Evolutionary conservation across 2,113 vertebrate genomes (phyloP).

Genomic region (Brachionichthys hirsutus): DNA sequence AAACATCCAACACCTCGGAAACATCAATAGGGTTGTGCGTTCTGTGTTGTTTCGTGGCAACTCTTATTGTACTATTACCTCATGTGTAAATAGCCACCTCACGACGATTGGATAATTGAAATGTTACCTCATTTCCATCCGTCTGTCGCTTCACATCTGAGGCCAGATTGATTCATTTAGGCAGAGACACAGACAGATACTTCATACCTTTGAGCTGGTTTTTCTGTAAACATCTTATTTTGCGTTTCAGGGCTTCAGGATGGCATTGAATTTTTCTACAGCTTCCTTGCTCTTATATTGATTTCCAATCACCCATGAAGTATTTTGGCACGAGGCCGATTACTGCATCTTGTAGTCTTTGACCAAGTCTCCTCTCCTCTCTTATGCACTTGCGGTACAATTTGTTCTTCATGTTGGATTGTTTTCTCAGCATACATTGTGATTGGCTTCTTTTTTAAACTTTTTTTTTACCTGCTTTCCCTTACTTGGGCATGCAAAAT

Average conservation of each 20-base stretch:
- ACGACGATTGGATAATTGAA: conserved; percentile 29
- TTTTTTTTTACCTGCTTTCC: conserved; percentile 20
- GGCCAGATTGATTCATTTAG: conserved; percentile 38
- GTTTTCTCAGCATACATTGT: conserved; percentile 5
- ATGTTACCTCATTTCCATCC: conserved; percentile 17
- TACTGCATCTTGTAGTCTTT: conserved; percentile 44
- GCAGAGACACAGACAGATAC: conserved; percentile 15
- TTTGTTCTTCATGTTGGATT: conserved; percentile 1
- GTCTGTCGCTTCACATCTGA: conserved; percentile 13
- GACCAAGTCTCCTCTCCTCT: conserved; percentile 22
- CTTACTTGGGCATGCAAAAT: background rate
- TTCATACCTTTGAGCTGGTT: conserved; percentile 28
- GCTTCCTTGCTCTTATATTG: conserved; percentile 50
- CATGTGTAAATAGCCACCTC: background rate
- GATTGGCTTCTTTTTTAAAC: background rate
- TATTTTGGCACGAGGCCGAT: conserved; percentile 57
- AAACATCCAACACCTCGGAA: conserved; percentile 27
- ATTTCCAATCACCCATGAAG: conserved; percentile 65
- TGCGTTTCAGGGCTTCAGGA: conserved; percentile 30
- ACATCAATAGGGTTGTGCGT: conserved; percentile 24
- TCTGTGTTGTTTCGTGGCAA: conserved; percentile 5
- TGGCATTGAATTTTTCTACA: conserved; percentile 46
- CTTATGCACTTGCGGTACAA: background rate
- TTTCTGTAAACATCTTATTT: conserved; percentile 44
- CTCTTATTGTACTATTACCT: conserved; percentile 4